These are phyloP conservation scores for Sinotaia quadrata DNA, from an alignment of 2,888 invertebrate species.

Conservation along the genomic window DNA sequence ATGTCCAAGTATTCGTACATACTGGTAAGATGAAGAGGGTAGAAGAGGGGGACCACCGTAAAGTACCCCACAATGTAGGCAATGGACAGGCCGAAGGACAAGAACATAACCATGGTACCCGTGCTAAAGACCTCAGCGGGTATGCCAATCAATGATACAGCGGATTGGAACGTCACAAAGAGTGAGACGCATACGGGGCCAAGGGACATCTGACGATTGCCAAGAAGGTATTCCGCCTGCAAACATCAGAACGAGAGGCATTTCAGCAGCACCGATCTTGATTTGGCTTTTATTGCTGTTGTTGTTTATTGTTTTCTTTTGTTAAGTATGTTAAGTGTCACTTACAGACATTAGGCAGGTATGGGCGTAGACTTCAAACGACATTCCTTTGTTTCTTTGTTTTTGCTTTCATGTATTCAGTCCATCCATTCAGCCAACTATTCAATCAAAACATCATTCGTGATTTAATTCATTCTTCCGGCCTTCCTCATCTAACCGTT, in stretches of 20 bases:
- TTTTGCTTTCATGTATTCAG: no score
- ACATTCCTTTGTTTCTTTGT: no score
- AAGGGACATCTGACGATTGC: conserved; percentile 42
- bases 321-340: no score
- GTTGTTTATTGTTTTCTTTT: no score
- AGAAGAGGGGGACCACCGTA: conserved; percentile 46
- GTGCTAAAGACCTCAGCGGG: conserved; percentile 50
- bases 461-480: no score
- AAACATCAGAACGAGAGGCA: neutral
- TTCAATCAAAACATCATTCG: no score
- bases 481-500: no score
- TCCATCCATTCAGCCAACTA: no score
- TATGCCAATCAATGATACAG: conserved; percentile 49
- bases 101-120: conserved; percentile 41
- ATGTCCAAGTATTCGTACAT: conserved; percentile 51
- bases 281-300: no score
- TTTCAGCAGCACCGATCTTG: neutral
- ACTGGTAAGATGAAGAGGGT: conserved; percentile 52
- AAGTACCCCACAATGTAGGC: conserved; percentile 37
- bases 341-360: no score
- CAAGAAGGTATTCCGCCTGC: conserved; percentile 49
- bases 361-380: no score
- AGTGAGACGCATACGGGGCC: conserved; percentile 55
- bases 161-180: conserved; percentile 55
- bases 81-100: conserved; percentile 35